Evolutionary conservation across 2,888 invertebrate genomes (phyloP).

Genomic region (Neoscelio sp.): DNA sequence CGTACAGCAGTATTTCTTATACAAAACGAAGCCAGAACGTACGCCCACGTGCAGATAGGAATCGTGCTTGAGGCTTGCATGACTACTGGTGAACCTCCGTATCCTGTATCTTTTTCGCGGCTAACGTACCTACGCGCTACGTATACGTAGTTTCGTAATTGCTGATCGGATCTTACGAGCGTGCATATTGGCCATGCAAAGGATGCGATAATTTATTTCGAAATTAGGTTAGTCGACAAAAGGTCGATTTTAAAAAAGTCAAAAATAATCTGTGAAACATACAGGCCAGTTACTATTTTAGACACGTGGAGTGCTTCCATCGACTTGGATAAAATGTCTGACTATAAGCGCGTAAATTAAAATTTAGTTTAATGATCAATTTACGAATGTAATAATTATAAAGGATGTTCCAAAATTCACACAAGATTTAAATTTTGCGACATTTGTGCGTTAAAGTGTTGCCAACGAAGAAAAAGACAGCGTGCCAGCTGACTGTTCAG

Average conservation of each 20-base stretch:
- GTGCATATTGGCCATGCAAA: constrained; percentile 47
- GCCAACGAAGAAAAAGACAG: too few species aligned
- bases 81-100: constrained; percentile 50
- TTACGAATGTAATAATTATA: too few species aligned
- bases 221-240: constrained; percentile 43
- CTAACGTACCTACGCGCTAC: constrained; percentile 38
- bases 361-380: too few species aligned
- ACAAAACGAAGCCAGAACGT: constrained; percentile 44
- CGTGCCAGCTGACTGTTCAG: too few species aligned
- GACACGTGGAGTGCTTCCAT: too few species aligned
- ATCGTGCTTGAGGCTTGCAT: constrained; percentile 53
- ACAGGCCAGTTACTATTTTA: too few species aligned
- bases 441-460: too few species aligned
- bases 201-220: constrained; percentile 40
- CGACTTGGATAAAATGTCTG: too few species aligned
- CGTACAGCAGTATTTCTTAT: constrained; percentile 34
- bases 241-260: not conserved
- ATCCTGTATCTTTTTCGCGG: constrained; percentile 50
- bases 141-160: constrained; percentile 51
- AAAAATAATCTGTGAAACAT: too few species aligned
- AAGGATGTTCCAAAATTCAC: too few species aligned
- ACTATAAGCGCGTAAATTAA: too few species aligned
- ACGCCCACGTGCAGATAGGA: constrained; percentile 52
- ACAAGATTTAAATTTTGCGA: too few species aligned
- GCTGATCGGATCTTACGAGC: constrained; percentile 39